Percentiles rank a stretch among this genome's conserved stretches.
Conservation (phyloP, 2,113 vertebrate genomes). For the Physeter macrocephalus region DNA sequence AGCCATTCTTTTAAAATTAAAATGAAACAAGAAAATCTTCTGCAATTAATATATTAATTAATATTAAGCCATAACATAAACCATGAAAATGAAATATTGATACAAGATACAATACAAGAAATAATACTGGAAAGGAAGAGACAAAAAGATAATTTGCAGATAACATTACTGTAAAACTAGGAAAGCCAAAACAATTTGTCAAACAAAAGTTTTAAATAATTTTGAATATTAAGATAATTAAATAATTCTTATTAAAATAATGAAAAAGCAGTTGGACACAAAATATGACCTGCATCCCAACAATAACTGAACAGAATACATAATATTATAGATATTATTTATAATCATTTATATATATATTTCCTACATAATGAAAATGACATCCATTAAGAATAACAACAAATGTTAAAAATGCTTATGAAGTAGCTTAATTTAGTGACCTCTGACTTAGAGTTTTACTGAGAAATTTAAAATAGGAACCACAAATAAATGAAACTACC, state of each 20-base stretch:
- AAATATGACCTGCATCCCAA: not conserved
- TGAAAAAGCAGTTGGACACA: not conserved
- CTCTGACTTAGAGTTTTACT: not conserved
- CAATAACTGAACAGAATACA: not conserved
- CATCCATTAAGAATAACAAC: not conserved
- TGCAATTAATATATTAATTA: not conserved
- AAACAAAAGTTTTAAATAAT: not conserved
- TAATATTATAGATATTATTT: not conserved
- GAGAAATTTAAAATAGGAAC: not conserved
- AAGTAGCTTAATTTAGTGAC: not conserved
- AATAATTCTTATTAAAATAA: constrained; percentile 5
- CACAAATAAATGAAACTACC: not conserved
- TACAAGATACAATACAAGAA: not conserved
- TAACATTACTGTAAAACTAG: not conserved
- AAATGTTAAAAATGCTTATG: not conserved
- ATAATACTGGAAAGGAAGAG: not conserved
- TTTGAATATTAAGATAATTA: not conserved
- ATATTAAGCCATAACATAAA: not conserved
- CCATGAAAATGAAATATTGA: not conserved
- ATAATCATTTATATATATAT: not conserved
- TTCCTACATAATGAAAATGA: not conserved
- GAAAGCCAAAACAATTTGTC: not conserved
- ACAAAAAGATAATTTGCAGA: not conserved
- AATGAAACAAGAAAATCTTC: not conserved
- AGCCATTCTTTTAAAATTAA: not conserved